Conservation (phyloP, 2,113 vertebrate genomes). For the Furnarius figulus region DNA sequence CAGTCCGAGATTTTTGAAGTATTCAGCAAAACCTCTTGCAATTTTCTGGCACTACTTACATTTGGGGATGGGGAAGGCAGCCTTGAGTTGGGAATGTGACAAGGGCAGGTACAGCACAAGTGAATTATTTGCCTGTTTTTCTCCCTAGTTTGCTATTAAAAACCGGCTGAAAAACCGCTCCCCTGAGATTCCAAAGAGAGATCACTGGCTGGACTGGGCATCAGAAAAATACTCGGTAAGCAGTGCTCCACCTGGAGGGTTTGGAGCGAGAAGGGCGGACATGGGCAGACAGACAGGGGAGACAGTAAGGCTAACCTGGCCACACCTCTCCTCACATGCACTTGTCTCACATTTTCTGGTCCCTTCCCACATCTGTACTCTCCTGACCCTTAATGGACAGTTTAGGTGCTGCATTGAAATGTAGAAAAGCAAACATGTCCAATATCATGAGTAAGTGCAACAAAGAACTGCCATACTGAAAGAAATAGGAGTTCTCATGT, state of each 20-base stretch:
- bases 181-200: slow-evolving; percentile 71
- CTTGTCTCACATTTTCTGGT: not conserved
- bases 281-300: not conserved
- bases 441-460: not conserved
- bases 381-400: slow-evolving; percentile 31
- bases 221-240: slow-evolving; percentile 90
- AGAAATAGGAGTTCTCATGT: not conserved
- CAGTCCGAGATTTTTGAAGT: not conserved
- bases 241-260: not conserved
- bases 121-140: not conserved
- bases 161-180: slow-evolving; percentile 83
- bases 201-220: slow-evolving; percentile 97
- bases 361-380: not conserved
- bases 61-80: not conserved
- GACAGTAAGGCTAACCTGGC: not conserved
- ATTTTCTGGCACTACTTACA: not conserved
- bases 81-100: not conserved
- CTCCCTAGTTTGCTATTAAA: slow-evolving; percentile 86
- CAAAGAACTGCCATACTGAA: not conserved
- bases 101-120: fast-evolving
- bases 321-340: not conserved
- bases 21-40: not conserved
- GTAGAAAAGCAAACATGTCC: not conserved
- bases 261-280: not conserved
- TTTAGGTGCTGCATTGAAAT: slow-evolving; percentile 15